Conservation (phyloP, 2,797 vertebrate genomes). For the Hirundo rustica region DNA sequence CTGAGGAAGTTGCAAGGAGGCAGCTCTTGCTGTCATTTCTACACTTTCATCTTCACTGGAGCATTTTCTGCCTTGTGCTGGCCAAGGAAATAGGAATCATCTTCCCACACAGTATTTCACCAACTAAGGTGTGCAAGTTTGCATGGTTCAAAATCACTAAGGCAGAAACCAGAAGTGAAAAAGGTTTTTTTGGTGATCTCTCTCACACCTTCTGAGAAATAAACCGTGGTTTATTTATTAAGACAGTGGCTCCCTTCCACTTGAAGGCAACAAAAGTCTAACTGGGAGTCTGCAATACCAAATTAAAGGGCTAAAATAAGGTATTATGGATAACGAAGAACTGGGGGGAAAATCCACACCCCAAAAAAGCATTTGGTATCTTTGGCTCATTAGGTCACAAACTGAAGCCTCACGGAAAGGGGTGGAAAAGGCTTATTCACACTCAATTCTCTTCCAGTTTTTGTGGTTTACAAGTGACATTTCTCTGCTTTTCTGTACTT, state of each 20-base stretch:
- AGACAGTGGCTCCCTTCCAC: background rate
- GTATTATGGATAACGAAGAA: background rate
- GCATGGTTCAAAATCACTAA: background rate
- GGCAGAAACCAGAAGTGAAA: background rate
- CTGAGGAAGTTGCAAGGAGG: background rate
- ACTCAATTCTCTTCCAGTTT: background rate
- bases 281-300: background rate
- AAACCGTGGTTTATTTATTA: background rate
- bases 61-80: background rate
- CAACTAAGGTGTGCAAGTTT: background rate
- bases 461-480: background rate
- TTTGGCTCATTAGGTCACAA: background rate
- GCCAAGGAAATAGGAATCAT: background rate
- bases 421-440: background rate
- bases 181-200: background rate
- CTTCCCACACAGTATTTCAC: background rate
- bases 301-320: background rate
- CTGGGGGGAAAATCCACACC: accelerated
- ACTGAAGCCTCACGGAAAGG: background rate
- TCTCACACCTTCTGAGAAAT: background rate
- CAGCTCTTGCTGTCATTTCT: background rate
- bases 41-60: background rate
- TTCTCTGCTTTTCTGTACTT: background rate
- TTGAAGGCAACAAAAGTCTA: background rate
- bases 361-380: background rate